Evolutionary conservation across 2,888 invertebrate species (phyloP).

Genomic region (Tetranychus piercei): DNA sequence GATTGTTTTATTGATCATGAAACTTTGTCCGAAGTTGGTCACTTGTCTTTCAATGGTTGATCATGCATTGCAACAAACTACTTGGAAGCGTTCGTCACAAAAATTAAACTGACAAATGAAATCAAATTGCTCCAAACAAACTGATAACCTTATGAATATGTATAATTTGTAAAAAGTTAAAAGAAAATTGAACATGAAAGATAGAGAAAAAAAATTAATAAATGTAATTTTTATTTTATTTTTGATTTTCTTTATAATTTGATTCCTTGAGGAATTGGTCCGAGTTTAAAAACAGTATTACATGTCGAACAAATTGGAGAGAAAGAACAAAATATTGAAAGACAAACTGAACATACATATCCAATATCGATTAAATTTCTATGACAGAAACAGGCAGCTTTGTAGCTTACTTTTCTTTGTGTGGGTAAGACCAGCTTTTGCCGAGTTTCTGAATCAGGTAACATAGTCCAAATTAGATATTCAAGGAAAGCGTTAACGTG

Average conservation of each 20-base stretch:
- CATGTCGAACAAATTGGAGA: slow-evolving; percentile 94
- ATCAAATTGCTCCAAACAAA: no score
- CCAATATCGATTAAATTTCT: slow-evolving; percentile 83
- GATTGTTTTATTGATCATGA: no score
- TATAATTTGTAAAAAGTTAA: no score
- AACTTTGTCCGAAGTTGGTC: no score
- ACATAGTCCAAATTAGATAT: slow-evolving; percentile 74
- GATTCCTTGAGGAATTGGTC: slow-evolving; percentile 20
- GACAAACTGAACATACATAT: slow-evolving; percentile 89
- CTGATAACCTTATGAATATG: no score
- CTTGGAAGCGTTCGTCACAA: no score
- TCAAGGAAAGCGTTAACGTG: slow-evolving; percentile 67
- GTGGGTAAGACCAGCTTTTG: slow-evolving; percentile 69
- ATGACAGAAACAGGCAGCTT: slow-evolving; percentile 96
- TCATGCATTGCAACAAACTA: no score
- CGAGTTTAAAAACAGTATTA: slow-evolving; percentile 37
- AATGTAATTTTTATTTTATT: no score
- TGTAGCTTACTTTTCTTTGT: slow-evolving; percentile 74
- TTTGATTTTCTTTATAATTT: slow-evolving; percentile 20
- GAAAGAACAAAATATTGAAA: slow-evolving; percentile 86
- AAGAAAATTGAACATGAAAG: no score
- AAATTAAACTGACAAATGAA: no score
- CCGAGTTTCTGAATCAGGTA: slow-evolving; percentile 49
- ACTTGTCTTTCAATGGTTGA: no score
- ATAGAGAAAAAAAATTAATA: no score